Evolutionary conservation across 2,113 vertebrate species (phyloP).

Genomic region (Phoenicopterus ruber): DNA sequence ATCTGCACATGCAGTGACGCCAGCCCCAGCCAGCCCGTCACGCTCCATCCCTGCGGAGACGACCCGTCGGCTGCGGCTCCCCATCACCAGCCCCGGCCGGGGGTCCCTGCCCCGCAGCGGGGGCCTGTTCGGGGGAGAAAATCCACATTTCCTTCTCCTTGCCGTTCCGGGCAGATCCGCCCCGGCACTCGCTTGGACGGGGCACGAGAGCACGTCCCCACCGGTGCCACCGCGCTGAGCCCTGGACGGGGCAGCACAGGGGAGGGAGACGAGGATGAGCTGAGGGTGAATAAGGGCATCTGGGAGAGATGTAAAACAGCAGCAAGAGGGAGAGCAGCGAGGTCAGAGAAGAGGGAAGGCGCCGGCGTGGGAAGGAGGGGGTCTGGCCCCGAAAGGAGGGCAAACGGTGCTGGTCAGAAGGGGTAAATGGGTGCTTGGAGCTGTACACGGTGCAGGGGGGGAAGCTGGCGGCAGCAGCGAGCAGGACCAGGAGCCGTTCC

Average conservation of each 20-base stretch:
- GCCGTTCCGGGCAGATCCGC: rapidly evolving
- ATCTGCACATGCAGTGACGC: rapidly evolving
- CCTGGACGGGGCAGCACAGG: not conserved
- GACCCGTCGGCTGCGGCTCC: rapidly evolving
- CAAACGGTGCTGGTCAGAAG: rapidly evolving
- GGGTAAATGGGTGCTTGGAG: rapidly evolving
- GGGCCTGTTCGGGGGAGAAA: not conserved
- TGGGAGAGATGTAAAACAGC: rapidly evolving
- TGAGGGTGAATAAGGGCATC: rapidly evolving
- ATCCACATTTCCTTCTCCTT: not conserved
- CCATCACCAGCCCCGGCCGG: rapidly evolving
- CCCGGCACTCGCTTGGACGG: rapidly evolving
- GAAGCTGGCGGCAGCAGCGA: not conserved
- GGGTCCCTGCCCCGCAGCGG: not conserved
- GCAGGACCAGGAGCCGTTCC: not conserved
- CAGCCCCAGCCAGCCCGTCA: not conserved
- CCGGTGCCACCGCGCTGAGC: rapidly evolving
- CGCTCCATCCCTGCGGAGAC: not conserved
- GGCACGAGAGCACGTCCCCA: rapidly evolving
- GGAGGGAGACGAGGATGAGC: not conserved
- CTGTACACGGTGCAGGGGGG: rapidly evolving
- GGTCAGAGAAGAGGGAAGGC: not conserved
- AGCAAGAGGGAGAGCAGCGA: not conserved
- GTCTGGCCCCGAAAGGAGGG: not conserved
- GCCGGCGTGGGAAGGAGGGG: not conserved